These are phyloP conservation scores for Oryzias celebensis DNA, from an alignment of 2,113 vertebrate species.

Conservation along the genomic window DNA sequence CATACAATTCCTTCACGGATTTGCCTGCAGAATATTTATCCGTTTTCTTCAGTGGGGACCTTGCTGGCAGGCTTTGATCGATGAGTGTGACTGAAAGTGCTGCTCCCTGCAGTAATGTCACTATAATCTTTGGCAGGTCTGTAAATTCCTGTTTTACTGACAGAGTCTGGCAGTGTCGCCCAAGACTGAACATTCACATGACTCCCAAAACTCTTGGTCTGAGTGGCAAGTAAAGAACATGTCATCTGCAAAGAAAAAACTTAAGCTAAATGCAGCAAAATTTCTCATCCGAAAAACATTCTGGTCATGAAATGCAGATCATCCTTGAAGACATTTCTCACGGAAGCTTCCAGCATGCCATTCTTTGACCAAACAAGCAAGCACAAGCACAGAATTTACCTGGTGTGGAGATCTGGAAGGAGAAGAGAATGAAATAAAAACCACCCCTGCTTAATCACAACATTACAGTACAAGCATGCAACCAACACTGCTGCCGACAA, in stretches of 20 bases:
- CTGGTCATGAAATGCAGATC: constrained; percentile 28
- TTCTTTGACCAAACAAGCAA: constrained; percentile 25
- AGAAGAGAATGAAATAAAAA: constrained; percentile 20
- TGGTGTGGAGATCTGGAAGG: constrained; percentile 57
- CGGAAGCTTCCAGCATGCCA: constrained; percentile 45
- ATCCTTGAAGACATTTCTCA: constrained; percentile 21
- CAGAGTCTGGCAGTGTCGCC: constrained; percentile 45
- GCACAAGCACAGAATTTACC: constrained; percentile 61
- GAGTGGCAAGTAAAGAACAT: constrained; percentile 25
- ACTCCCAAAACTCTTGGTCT: constrained; percentile 48
- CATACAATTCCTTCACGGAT: neutral
- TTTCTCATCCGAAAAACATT: constrained; percentile 7
- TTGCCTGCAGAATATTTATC: neutral
- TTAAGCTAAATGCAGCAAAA: neutral
- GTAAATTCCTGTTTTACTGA: constrained; percentile 58
- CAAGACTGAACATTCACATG: constrained; percentile 57
- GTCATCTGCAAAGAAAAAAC: constrained; percentile 29
- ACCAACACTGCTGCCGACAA: constrained; percentile 45
- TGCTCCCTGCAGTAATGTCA: constrained; percentile 45
- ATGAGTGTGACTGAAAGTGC: constrained; percentile 40
- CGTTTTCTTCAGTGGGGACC: constrained; percentile 10
- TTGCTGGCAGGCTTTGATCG: constrained; percentile 42
- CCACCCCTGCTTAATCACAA: constrained; percentile 28
- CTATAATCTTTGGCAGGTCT: constrained; percentile 48
- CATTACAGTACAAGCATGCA: constrained; percentile 40